Evolutionary conservation across 2,113 vertebrate species (phyloP), one percentile per base, ranked within the genome.

Genomic region (Lipotes vexillifer): DNA sequence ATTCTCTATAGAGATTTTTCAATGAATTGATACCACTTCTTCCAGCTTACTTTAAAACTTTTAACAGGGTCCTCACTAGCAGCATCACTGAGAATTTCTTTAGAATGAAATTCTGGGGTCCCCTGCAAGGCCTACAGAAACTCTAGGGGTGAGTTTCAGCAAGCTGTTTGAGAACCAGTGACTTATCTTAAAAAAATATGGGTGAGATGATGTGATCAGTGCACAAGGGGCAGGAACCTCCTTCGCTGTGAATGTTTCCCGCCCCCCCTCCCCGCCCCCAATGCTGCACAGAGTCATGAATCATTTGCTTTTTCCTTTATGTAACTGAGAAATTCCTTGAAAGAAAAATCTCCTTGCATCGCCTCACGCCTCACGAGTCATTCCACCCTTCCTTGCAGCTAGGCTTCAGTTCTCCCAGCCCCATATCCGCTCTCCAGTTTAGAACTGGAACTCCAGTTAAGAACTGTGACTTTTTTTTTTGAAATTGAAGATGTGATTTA

Each of bases 291-390:
- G 31, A 68, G 21, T 8, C 68, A 52, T 65, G 21, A 95, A 41
- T 85, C 38, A 38, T 36, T 93, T 9, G n/a, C 41, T 8, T 88
- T 66, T 85, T 31, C 10, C 36, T 46, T 85, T 23, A n/a, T 18
- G 81, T 88, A 77, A 71, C 0, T 77, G 52, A 97, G 74, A 84
- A 63, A 57, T 41, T 88, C 77, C 75, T 88, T 93, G 33, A 75
- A 88, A 55, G 77, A 86, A 78, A 92, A 72, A 29, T n/a, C 82
- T 82, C 29, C 20, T 25, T 85, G 8, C 25, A 15, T 1, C 3
- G 52, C 25, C 27, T 88, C 66, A 38, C 3, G 52, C 25, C 27
- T 88, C 66, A 38, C 65, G 25, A 65, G 6, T 41, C n/a, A 46
- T 11, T 38, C 15, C 23, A 33, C 20, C 21, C 7, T 55, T 71